Evolutionary conservation across 2,797 vertebrate genomes (phyloP), one percentile per base, ranked within the genome.

Genomic region (Gambusia yucatana): DNA sequence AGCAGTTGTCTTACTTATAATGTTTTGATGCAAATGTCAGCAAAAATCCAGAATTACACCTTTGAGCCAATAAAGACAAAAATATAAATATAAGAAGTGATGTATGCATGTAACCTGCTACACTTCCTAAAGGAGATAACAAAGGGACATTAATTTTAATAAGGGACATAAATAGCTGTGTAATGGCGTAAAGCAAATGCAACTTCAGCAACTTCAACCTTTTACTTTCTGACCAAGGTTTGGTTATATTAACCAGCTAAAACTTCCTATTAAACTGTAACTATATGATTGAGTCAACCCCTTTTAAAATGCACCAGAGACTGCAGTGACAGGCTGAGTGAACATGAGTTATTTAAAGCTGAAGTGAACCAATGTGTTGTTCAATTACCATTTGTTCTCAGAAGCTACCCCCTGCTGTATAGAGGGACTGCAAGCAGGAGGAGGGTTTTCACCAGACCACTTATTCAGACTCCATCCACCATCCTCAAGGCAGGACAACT

Each of bases 331-430:
- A 84, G 86, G 79, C 83, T 79, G 72, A 89, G 72, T 70, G 85
- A 90, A 83, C 83, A 79, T 1, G 75, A 90, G 92, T 87, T 93
- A 93, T 90, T 92, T 77, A 84, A 67, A 82, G 81, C 79, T 73
- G 73, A 84, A 80, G 74, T 82, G 81, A 91, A 77, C 73, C 69
- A 16, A 86, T 63, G 63, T 89, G 78, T 79, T n/a, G 63, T 44
- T 28, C 75, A 77, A 78, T 72, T 72, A 82, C 82, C 67, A 63
- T 86, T 22, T 75, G 59, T 80, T 84, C 78, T 81, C 41, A 72
- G 83, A 73, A 78, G 76, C 82, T 70, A 71, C 59, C 77, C 85
- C 78, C 81, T 76, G 85, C 80, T 75, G 85, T 41, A 79, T n/a
- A 69, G 57, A 73, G 39, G 48, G 13, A 63, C 41, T 39, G 63